A percentile compares a stretch with the other conserved stretches of the same genome.
These are phyloP conservation scores for Phyllostomus hastatus DNA, from an alignment of 2,113 vertebrate species.

Conservation along the genomic window DNA sequence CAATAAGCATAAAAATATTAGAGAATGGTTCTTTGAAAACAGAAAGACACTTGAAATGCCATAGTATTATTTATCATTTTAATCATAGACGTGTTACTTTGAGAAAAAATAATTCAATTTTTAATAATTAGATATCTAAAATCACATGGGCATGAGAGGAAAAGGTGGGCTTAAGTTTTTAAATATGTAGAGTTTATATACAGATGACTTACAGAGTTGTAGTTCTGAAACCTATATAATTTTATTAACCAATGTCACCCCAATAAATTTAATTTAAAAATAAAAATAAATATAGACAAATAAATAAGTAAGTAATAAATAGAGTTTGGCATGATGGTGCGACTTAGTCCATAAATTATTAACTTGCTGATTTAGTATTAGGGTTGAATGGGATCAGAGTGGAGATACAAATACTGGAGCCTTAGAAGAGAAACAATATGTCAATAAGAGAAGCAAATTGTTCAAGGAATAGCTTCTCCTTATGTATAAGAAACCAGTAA, in stretches of 20 bases:
- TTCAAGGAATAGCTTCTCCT: not conserved
- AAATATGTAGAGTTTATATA: not conserved
- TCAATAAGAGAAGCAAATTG: not conserved
- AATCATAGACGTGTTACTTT: not conserved
- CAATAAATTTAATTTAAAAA: not conserved
- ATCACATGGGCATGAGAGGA: not conserved
- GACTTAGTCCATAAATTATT: not conserved
- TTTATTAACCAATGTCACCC: too few species aligned
- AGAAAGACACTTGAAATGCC: not conserved
- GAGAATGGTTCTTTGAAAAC: not conserved
- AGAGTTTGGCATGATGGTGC: not conserved
- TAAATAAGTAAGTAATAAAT: too few species aligned
- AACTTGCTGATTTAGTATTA: not conserved
- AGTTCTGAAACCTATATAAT: too few species aligned
- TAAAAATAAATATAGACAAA: not conserved
- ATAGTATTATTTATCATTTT: not conserved
- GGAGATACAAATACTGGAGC: not conserved
- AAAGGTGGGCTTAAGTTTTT: not conserved
- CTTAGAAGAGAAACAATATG: not conserved
- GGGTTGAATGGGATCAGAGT: not conserved
- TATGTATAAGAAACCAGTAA: not conserved
- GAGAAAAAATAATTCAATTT: not conserved
- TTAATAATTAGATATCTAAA: constrained; percentile 4
- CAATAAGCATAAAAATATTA: not conserved
- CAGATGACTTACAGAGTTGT: too few species aligned